Percentiles rank a stretch among this genome's conserved stretches.
Evolutionary conservation across 2,113 vertebrate genomes (phyloP).

Genomic region (Lagopus muta): DNA sequence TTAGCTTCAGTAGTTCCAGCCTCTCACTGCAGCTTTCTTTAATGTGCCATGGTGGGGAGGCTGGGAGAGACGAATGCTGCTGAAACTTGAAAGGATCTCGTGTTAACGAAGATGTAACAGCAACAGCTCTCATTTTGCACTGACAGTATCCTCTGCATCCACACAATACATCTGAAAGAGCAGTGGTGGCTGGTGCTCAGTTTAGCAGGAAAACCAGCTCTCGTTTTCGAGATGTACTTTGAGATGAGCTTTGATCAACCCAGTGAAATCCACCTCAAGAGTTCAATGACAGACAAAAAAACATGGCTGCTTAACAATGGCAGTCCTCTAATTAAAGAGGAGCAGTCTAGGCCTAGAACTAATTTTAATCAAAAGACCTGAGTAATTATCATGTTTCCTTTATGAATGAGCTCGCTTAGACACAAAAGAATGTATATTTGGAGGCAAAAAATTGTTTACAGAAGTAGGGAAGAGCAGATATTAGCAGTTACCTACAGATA

Average conservation of each 20-base stretch:
- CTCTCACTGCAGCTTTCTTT: not conserved
- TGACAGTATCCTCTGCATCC: not conserved
- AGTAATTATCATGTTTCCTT: not conserved
- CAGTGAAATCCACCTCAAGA: not conserved
- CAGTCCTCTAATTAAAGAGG: not conserved
- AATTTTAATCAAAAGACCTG: not conserved
- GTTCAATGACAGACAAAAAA: not conserved
- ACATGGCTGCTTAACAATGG: not conserved
- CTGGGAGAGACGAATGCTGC: not conserved
- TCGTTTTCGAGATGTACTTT: not conserved
- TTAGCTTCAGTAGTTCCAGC: slow-evolving; percentile 2
- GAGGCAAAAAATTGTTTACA: not conserved
- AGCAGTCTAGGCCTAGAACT: not conserved
- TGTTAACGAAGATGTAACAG: not conserved
- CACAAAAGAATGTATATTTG: not conserved
- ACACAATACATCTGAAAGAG: not conserved
- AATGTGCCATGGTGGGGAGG: not conserved
- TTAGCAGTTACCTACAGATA: not conserved
- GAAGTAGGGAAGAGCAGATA: not conserved
- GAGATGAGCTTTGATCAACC: not conserved
- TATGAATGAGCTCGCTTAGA: not conserved
- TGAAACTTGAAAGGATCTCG: not conserved
- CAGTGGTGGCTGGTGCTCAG: not conserved
- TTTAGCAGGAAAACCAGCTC: not conserved
- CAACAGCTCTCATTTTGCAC: fast-evolving